Base-by-base conservation (phyloP, 2,888 invertebrate genomes). In the Flexamia atlantica region DNA sequence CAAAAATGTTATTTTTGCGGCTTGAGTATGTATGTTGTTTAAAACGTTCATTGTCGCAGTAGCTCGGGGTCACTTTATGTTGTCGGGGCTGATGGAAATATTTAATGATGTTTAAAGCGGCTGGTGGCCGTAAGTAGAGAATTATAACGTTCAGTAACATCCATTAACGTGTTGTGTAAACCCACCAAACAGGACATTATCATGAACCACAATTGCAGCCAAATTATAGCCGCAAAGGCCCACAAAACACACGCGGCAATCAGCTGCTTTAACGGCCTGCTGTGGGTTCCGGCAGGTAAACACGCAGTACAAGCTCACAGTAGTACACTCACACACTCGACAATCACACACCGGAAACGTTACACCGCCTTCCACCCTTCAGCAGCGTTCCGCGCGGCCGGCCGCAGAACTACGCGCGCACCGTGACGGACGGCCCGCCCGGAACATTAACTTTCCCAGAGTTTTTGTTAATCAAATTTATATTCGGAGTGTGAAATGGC, bases 401-500 rank as follows among this genome's bases (percentile, higher is more conserved):
- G 50, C 3, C 76, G n/a, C 20, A 20, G 32, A 72, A 72, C 72
- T 72, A 40, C 10, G 9, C 70, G 36, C 70, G 5, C 40, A 23
- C 72, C 72, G 40, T 40, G 72, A 72, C 70, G 30, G n/a, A n/a
- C 30, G 30, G 30, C 30, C 72, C 42, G 46, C 50, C 46, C 50
- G 28, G 12, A 42, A 46, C 76, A 76, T 76, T 76, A 70, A 76
- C 76, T 76, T 76, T 76, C 76, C 76, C 76, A 46, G 76, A 28
- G 50, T 25, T 76, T 76, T 46, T 76, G 46, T 28, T 76, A 76
- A 76, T 76, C 76, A 76, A 76, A 76, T 76, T 76, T 76, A 76
- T 76, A 50, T 76, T 76, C 50, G 46, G 76, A 76, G 76, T 76
- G 76, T 76, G 76, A 76, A 76, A 76, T 46, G 14, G 46, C n/a